A percentile compares a stretch with the other conserved stretches of the same genome.
These are phyloP conservation scores for Platerodrilus igneus DNA, from an alignment of 2,888 invertebrate genomes.

Conservation along the genomic window DNA sequence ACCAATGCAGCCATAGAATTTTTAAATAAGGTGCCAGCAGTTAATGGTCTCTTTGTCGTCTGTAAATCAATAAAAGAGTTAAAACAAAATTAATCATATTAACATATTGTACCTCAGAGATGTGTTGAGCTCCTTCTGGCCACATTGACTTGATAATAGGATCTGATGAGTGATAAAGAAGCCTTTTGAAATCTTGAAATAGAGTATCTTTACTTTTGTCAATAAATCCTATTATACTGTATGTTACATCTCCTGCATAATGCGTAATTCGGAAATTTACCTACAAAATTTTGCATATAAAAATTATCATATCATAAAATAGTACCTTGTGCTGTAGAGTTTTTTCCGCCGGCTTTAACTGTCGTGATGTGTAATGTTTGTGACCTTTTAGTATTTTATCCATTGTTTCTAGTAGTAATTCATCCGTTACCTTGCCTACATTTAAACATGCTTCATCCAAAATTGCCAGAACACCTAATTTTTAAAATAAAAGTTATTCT, in stretches of 20 bases:
- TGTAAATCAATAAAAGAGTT: conserved; percentile 47
- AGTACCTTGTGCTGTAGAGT: conserved; percentile 34
- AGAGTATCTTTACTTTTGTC: conserved; percentile 97
- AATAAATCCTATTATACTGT: conserved; percentile 84
- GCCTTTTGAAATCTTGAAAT: conserved; percentile 94
- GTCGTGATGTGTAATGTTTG: conserved; percentile 86
- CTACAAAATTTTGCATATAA: conserved; percentile 11
- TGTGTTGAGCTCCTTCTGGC: conserved; percentile 92
- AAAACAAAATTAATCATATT: background rate
- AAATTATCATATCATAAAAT: conserved; percentile 1
- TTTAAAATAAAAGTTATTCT: too few species aligned
- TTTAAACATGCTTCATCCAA: conserved; percentile 97
- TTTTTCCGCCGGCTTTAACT: conserved; percentile 77
- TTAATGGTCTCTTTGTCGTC: conserved; percentile 92
- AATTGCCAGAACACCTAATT: conserved; percentile 67
- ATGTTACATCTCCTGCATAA: conserved; percentile 96
- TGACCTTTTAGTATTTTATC: conserved; percentile 81
- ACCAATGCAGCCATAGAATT: conserved; percentile 90
- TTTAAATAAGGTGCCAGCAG: conserved; percentile 92
- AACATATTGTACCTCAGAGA: conserved; percentile 76
- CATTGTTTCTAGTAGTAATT: conserved; percentile 88
- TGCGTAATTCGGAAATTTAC: conserved; percentile 79
- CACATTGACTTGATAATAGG: conserved; percentile 80
- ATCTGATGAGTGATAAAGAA: conserved; percentile 81
- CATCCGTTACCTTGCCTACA: conserved; percentile 83